A percentile compares a stretch with the other conserved stretches of the same genome.
Conservation (phyloP, 2,113 vertebrate genomes). For the Proteles cristata region DNA sequence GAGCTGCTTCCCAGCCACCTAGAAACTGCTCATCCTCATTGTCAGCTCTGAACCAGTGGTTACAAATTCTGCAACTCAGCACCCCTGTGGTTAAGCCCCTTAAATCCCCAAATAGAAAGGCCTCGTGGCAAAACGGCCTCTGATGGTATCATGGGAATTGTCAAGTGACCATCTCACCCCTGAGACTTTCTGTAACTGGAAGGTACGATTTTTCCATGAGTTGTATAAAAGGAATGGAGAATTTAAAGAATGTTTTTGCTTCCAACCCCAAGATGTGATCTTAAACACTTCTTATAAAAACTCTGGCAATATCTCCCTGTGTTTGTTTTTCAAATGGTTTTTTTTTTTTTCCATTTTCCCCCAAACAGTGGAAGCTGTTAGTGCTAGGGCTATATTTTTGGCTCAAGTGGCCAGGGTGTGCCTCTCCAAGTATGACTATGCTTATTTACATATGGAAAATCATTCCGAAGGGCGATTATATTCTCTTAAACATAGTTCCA, state of each 20-base stretch:
- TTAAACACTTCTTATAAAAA: constrained; percentile 57
- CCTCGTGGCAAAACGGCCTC: not conserved
- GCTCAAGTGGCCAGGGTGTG: constrained; percentile 11
- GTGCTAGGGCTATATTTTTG: constrained; percentile 58
- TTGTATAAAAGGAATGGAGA: constrained; percentile 10
- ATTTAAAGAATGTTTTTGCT: constrained; percentile 32
- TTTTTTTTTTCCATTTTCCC: constrained; percentile 5
- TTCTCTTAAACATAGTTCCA: constrained; percentile 32
- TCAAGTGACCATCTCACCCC: not conserved
- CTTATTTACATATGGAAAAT: constrained; percentile 68
- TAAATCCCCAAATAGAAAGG: not conserved
- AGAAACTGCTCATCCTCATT: not conserved
- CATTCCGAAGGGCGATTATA: not conserved
- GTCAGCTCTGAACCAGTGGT: not conserved
- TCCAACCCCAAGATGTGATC: constrained; percentile 30
- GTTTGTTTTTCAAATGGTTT: constrained; percentile 59
- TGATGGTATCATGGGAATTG: not conserved
- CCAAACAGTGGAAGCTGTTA: constrained; percentile 58
- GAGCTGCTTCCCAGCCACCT: not conserved
- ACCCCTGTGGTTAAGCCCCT: not conserved
- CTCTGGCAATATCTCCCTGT: constrained; percentile 46
- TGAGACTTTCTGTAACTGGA: not conserved
- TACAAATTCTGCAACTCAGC: constrained; percentile 7
- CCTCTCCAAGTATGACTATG: constrained; percentile 61
- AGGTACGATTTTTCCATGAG: constrained; percentile 5